Base-by-base conservation (phyloP, 1,140 invertebrate genomes). In the Eueides isabella region DNA sequence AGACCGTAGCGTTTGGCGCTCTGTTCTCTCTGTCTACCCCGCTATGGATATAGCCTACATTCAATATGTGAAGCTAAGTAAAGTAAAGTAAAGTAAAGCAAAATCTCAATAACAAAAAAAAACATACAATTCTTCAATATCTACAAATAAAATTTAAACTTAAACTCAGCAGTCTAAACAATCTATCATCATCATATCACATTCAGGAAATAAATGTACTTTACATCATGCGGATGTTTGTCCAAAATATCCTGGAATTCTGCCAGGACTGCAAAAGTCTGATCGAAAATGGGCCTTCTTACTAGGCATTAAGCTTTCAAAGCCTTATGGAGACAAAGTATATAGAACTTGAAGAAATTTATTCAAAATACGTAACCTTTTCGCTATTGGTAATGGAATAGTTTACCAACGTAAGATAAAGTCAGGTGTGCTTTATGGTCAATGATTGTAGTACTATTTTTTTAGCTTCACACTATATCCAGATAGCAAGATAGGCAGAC, bases 121-220 rank as follows among this genome's bases (percentile, higher is more conserved):
- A 55, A 55, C 7, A 23, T 11, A 23, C 7, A 55, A 0, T 55
- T 23, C n/a, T 55, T n/a, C n/a, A 26, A 55, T n/a, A n/a, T n/a
- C n/a, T n/a, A 14, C n/a, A 55, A 55, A 55, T 55, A 9, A 0
- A 55, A 55, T 7, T 55, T 19, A 23, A 26, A 7, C 9, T 4
- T 9, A 55, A 23, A 55, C 19, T 55, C n/a, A 2, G 9, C 9
- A 55, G 19, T 55, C 19, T 19, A 55, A 19, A 55, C 48, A 23
- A 55, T 55, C 48, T 23, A 23, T 55, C 48, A 55, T 55, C 48
- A 55, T 55, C 48, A 55, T 55, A 55, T 55, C 48, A 55, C 48
- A 55, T n/a, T 55, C 48, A 55, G 48, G 23, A 55, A 55, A 55
- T 26, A 55, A 55, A 55, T 55, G 48, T 55, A 26, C 19, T 55